Conservation (phyloP, 2,888 invertebrate genomes). For the Acleris literana region DNA sequence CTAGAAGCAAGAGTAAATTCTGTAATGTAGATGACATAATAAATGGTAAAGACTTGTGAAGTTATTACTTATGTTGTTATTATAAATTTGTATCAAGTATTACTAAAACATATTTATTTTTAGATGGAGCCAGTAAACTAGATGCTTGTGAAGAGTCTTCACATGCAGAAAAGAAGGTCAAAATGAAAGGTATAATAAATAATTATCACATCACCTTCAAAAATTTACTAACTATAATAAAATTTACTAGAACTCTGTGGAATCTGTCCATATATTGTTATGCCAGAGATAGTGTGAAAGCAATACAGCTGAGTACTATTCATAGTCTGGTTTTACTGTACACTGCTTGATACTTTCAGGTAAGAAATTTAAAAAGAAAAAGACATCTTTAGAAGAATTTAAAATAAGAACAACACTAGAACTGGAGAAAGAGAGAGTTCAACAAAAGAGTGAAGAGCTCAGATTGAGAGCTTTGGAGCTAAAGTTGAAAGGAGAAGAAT, state of each 20-base stretch:
- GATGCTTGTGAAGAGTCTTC: constrained; percentile 42
- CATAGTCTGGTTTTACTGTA: not conserved
- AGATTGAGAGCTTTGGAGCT: constrained; percentile 54
- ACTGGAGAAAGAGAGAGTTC: constrained; percentile 51
- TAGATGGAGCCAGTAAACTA: constrained; percentile 41
- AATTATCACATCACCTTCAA: not conserved
- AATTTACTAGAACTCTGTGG: not conserved
- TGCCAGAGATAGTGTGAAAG: too few relatives aligned
- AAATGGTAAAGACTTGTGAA: constrained; percentile 21
- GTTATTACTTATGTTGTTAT: not conserved
- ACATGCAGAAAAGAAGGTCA: constrained; percentile 42
- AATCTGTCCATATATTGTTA: too few relatives aligned
- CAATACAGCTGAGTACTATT: too few relatives aligned
- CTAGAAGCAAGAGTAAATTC: constrained; percentile 41
- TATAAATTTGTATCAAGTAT: not conserved
- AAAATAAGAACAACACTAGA: constrained; percentile 49
- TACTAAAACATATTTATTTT: not conserved
- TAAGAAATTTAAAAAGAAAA: constrained; percentile 39
- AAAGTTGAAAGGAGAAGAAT: constrained; percentile 56
- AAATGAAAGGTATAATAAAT: constrained; percentile 39
- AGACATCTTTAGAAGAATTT: constrained; percentile 48
- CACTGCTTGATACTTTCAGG: constrained; percentile 14
- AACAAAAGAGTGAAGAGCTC: constrained; percentile 54
- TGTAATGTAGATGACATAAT: constrained; percentile 42
- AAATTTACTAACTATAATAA: too few relatives aligned